Evolutionary conservation across 2,797 vertebrate species (phyloP), one percentile per base, ranked within the genome.

Genomic region (Potorous gilbertii): DNA sequence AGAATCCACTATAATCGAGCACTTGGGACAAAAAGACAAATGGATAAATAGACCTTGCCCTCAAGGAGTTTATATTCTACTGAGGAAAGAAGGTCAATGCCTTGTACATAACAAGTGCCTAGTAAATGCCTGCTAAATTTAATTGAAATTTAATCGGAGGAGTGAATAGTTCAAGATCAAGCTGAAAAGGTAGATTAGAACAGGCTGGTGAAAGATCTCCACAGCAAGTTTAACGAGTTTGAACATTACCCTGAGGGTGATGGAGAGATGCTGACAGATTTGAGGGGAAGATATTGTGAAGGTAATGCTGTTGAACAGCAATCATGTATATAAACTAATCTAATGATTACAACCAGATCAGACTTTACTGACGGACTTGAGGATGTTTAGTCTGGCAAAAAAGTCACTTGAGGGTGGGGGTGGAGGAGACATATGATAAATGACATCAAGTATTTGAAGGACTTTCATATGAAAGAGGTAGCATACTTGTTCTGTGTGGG

Each of bases 201-300:
- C 52, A 87, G 21, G 21, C 21, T 28, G 54, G 29, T 90, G 5
- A 74, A 24, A 29, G 46, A 11, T 54, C 56, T 62, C 94, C 52
- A 21, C 12, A 21, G 40, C n/a, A 91, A 92, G 55, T 16, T 5
- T 46, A 57, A 40, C 40, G 13, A 94, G 27, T 46, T 0, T 52
- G 18, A 31, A 90, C 40, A 55, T 52, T 74, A 40, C 18, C 8
- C 92, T 52, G 18, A 3, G 94, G n/a, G 34, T 13, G 50, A 40
- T 62, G 81, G 87, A 21, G 14, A 74, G 16, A 55, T 40, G n/a
- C 52, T 28, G 1, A 54, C 74, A 6, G 55, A 28, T 55, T 59
- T 28, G 54, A 74, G 96, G 96, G 54, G n/a, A 54, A 94, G 66
- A 16, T 90, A 57, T 52, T 56, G 59, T 40, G 55, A 74, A 31